Base-by-base conservation (phyloP, 1,140 invertebrate genomes). In the Euwallacea fornicatus region DNA sequence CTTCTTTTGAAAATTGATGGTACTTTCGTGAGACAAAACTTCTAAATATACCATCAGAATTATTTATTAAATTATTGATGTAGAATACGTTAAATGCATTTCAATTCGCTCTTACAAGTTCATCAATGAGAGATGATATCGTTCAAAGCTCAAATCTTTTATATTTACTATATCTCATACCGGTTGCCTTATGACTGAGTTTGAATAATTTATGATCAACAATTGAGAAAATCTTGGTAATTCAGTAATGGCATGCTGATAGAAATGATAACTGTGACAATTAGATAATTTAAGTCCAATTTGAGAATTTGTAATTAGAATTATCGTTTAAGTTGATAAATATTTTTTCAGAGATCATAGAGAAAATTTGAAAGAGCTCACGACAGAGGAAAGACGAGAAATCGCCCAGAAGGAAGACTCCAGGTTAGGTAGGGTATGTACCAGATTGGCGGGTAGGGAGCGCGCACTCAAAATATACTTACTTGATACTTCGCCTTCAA, bases 381-480 rank as follows among this genome's bases (percentile, higher is more conserved):
- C 85, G 21, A 81, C 84, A 46, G 88, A 89, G 61, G 89, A 90
- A 76, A 84, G 83, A 50, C 85, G 85, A 66, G 86, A 89, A 77
- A 83, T 91, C 41, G 81, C 80, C 62, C 82, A 83, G 70, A 86
- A 84, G 77, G 89, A 90, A 79, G 89, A 87, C 79, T 78, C 80
- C 21, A 82, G 83, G 41, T 74, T 83, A 66, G 81, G 82, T 70
- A 80, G 81, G 81, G 69, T 79, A 58, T 80, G 78, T 63, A 80
- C 81, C 64, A 78, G 79, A 64, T 83, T 81, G 46, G 80, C 85
- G 81, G 55, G 89, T 66, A 88, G 87, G 76, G 91, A 93, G 81
- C 85, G 85, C 75, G 89, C 87, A 4, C 83, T 93, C 42, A 92
- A 91, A 82, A 93, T 93, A 75, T 90, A 92, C 81, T 82, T 90